Conservation (phyloP, 2,113 vertebrate genomes). For the Carassius gibelio region DNA sequence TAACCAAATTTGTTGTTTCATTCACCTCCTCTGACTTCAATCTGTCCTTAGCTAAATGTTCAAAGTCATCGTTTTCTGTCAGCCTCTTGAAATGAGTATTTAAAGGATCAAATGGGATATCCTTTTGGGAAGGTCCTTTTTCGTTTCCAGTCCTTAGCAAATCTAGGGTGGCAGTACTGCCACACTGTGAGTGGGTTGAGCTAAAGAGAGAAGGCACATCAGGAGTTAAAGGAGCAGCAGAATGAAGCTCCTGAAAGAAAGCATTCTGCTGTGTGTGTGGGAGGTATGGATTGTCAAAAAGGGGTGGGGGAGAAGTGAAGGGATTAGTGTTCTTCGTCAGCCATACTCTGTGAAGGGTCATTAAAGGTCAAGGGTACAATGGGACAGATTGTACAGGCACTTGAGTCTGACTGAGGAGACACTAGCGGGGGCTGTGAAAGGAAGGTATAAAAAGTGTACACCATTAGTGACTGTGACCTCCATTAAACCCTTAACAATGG, state of each 20-base stretch:
- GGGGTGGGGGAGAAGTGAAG: conserved; percentile 66
- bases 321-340: conserved; percentile 72
- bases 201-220: conserved; percentile 88
- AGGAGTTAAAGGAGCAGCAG: conserved; percentile 82
- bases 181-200: conserved; percentile 60
- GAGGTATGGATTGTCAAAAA: conserved; percentile 88
- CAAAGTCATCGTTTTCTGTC: conserved; percentile 84
- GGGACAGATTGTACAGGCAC: conserved; percentile 70
- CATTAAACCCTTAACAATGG: conserved; percentile 29
- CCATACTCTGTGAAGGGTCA: conserved; percentile 56
- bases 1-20: conserved; percentile 31
- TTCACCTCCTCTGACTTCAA: conserved; percentile 67
- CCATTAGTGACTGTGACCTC: conserved; percentile 76
- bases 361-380: conserved; percentile 68
- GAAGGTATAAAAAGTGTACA: conserved; percentile 85
- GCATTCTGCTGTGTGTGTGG: conserved; percentile 84
- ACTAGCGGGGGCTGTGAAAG: conserved; percentile 94
- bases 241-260: conserved; percentile 84
- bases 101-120: background rate
- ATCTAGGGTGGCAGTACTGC: conserved; percentile 57
- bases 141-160: conserved; percentile 39
- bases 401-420: conserved; percentile 85
- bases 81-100: background rate
- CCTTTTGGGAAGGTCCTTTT: background rate
- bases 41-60: conserved; percentile 83